Percentiles rank a stretch among this genome's conserved stretches.
Conservation (phyloP, 92 coral and sea anemone genomes). For the Epizoanthus illoricatus region DNA sequence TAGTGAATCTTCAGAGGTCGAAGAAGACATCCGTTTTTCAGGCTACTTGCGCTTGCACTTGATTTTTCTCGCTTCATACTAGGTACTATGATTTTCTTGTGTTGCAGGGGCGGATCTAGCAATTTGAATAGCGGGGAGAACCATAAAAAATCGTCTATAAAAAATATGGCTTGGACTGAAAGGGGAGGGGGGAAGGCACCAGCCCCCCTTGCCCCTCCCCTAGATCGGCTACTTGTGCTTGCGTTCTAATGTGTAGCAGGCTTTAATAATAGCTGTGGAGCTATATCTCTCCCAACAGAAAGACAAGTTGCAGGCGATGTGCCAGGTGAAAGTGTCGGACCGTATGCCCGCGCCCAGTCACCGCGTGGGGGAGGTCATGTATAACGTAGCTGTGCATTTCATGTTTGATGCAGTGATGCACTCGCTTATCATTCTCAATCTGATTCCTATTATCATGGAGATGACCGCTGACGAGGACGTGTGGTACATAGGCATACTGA, state of each 20-base stretch:
- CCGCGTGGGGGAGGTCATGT: slow-evolving; percentile 67
- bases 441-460: slow-evolving; percentile 90
- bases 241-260: background rate
- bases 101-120: too few relatives aligned
- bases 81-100: too few relatives aligned
- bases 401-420: slow-evolving; percentile 87
- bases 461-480: slow-evolving; percentile 84
- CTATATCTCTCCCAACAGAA: slow-evolving; percentile 48
- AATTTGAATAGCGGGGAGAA: too few relatives aligned
- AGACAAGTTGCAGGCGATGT: slow-evolving; percentile 82
- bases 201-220: too few relatives aligned
- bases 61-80: too few relatives aligned
- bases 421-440: slow-evolving; percentile 71
- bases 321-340: slow-evolving; percentile 74
- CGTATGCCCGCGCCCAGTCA: slow-evolving; percentile 65
- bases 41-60: too few relatives aligned
- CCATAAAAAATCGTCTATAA: too few relatives aligned
- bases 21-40: too few relatives aligned
- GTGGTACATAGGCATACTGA: slow-evolving; percentile 65
- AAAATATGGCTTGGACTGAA: too few relatives aligned
- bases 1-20: too few relatives aligned
- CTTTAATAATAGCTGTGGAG: background rate
- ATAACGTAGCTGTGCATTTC: slow-evolving; percentile 78
- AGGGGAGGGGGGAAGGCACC: too few relatives aligned
- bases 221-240: too few relatives aligned